These are phyloP conservation scores for Elgonia sp. DNA, from an alignment of 2,888 invertebrate genomes.

Conservation along the genomic window DNA sequence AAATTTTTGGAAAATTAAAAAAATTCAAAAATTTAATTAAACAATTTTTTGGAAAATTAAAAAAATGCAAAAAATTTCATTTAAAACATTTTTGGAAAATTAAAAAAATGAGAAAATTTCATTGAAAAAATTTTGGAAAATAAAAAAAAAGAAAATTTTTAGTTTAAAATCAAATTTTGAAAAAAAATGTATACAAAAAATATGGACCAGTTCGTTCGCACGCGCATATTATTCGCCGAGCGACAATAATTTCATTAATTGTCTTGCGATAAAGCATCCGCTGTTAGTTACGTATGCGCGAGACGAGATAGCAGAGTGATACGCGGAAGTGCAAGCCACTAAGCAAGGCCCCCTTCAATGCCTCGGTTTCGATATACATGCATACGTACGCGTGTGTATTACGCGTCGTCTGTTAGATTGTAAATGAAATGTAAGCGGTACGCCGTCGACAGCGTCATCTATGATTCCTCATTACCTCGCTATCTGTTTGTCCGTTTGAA, in stretches of 20 bases:
- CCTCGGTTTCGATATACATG: slow-evolving; percentile 82
- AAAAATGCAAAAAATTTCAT: no score
- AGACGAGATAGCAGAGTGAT: slow-evolving; percentile 82
- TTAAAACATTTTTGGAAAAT: no score
- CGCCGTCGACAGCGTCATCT: slow-evolving; percentile 69
- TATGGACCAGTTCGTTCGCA: slow-evolving; percentile 26
- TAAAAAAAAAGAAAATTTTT: no score
- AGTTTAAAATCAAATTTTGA: no score
- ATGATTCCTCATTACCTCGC: slow-evolving; percentile 72
- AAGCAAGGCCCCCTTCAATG: slow-evolving; percentile 85
- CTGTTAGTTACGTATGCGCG: slow-evolving; percentile 78
- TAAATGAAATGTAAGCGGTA: slow-evolving; percentile 68
- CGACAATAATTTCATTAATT: slow-evolving; percentile 79
- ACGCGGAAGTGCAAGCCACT: slow-evolving; percentile 84
- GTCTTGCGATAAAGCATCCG: slow-evolving; percentile 70
- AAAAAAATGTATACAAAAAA: slow-evolving; percentile 3
- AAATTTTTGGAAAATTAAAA: no score
- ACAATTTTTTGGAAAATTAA: no score
- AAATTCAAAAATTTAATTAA: no score
- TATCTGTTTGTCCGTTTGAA: slow-evolving; percentile 69
- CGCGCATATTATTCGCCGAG: slow-evolving; percentile 49
- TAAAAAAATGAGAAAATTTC: no score
- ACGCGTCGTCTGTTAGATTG: slow-evolving; percentile 78
- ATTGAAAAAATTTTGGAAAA: no score
- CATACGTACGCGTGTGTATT: slow-evolving; percentile 75